phyloP scores from a whole-genome alignment of 2,888 invertebrate genomes.

The Drosophila testacea region DNA sequence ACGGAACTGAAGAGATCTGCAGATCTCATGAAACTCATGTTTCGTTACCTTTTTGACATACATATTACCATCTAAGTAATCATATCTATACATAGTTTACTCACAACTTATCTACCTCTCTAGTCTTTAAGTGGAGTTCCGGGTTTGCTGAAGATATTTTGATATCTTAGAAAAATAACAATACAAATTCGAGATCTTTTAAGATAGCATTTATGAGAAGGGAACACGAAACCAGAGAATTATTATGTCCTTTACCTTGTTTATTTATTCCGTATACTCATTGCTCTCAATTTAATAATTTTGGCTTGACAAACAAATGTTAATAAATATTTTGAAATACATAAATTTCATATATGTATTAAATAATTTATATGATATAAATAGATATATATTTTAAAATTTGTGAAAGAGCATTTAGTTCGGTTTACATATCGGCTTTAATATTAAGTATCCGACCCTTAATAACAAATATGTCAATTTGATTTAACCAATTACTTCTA shows the following conservation, averaged over 20 bases:
- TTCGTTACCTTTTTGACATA: constrained; percentile 10
- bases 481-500: too few relatives aligned
- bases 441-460: too few relatives aligned
- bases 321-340: too few relatives aligned
- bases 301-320: background rate
- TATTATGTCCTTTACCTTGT: too few relatives aligned
- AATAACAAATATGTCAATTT: too few relatives aligned
- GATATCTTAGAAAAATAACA: background rate
- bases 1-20: background rate
- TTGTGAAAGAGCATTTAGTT: background rate
- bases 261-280: background rate
- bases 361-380: too few relatives aligned
- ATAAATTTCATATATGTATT: too few relatives aligned
- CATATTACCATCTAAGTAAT: background rate
- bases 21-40: background rate
- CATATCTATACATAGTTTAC: background rate
- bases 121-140: background rate
- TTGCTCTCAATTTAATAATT: background rate
- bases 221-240: background rate
- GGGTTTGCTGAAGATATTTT: background rate
- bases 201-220: background rate
- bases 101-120: background rate
- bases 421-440: too few relatives aligned
- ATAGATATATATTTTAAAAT: background rate
- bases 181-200: background rate